Evolutionary conservation across 2,888 invertebrate genomes (phyloP).

Genomic region (Ypsolopha scabrella): DNA sequence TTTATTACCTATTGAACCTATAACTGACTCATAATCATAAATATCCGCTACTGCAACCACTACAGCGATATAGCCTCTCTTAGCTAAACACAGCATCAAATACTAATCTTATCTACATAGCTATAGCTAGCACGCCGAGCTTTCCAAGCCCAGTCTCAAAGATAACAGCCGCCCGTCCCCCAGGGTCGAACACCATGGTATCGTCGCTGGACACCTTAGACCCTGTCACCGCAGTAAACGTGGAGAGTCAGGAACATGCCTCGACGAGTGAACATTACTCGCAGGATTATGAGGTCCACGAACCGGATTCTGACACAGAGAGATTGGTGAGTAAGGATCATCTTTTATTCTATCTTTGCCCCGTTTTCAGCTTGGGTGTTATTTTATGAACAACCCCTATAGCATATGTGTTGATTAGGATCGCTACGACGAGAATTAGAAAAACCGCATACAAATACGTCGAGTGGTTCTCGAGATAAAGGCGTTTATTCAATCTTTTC

Average conservation of each 20-base stretch:
- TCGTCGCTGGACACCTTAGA: conserved; percentile 81
- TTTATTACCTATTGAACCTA: too few species aligned
- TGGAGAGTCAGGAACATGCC: conserved; percentile 61
- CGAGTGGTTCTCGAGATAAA: too few species aligned
- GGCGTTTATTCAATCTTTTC: too few species aligned
- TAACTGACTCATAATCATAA: too few species aligned
- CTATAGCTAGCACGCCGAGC: not conserved
- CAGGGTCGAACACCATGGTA: conserved; percentile 87
- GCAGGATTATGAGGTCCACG: conserved; percentile 58
- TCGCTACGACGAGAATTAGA: too few species aligned
- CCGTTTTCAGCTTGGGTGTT: not conserved
- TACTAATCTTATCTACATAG: not conserved
- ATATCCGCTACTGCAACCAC: not conserved
- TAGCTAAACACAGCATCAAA: not conserved
- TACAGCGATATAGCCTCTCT: not conserved
- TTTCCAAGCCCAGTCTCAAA: conserved; percentile 44
- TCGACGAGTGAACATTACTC: conserved; percentile 58
- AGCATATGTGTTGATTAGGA: too few species aligned
- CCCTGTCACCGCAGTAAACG: conserved; percentile 61
- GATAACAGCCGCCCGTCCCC: conserved; percentile 64
- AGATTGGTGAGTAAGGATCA: conserved; percentile 40
- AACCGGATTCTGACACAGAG: conserved; percentile 62
- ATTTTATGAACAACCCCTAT: too few species aligned
- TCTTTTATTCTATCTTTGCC: too few species aligned
- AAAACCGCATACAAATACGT: too few species aligned